These are phyloP conservation scores for Eumeta japonica DNA, from an alignment of 1,140 invertebrate species.

Conservation along the genomic window DNA sequence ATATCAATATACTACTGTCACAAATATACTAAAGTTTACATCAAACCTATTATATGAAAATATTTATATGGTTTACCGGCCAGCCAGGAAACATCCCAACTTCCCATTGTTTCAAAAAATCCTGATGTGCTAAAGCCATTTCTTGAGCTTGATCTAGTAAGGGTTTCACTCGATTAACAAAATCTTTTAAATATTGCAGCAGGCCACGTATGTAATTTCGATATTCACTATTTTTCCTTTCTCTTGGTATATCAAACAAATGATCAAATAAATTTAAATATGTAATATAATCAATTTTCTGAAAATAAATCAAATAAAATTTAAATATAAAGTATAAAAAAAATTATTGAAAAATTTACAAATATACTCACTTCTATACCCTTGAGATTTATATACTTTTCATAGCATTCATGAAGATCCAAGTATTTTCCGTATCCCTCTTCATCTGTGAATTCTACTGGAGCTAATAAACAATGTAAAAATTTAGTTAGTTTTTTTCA, in stretches of 20 bases:
- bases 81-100: conserved; percentile 89
- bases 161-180: conserved; percentile 86
- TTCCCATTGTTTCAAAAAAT: conserved; percentile 88
- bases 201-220: conserved; percentile 82
- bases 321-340: conserved; percentile 2
- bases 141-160: conserved; percentile 82
- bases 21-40: neutral
- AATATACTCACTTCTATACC: conserved; percentile 76
- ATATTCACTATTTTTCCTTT: conserved; percentile 92
- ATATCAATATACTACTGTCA: neutral
- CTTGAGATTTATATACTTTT: conserved; percentile 95
- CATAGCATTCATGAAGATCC: conserved; percentile 97
- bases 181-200: conserved; percentile 86
- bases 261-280: conserved; percentile 95
- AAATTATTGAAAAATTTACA: conserved; percentile 5
- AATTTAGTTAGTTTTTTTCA: conserved; percentile 6
- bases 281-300: conserved; percentile 95
- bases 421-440: conserved; percentile 99
- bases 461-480: conserved; percentile 57
- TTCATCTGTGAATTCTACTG: conserved; percentile 98
- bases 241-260: conserved; percentile 93
- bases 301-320: conserved; percentile 31
- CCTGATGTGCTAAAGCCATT: conserved; percentile 73
- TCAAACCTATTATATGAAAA: conserved; percentile 7
- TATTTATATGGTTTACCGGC: conserved; percentile 65